Base-by-base conservation (phyloP, 2,113 vertebrate species). In the Podarcis raffonei region DNA sequence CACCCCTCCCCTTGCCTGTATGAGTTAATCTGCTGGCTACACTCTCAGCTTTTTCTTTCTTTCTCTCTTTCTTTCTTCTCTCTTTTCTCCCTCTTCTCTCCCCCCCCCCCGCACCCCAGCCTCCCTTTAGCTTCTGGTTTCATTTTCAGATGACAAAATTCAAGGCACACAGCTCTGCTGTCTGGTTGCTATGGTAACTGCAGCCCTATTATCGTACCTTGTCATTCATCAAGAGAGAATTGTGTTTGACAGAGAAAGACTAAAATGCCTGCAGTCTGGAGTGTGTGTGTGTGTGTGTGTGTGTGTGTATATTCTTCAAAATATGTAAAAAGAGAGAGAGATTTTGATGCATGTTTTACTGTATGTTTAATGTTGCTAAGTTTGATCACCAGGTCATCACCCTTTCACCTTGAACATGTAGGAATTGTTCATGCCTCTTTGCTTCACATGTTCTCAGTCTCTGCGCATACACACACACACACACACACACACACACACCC, bases 181-280 rank as follows among this genome's bases (percentile, higher is more conserved):
- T 98, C 98, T 99, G 96, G 98, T 99, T 98, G 97, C 98, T 97
- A 98, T 98, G 97, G 98, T 81, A 98, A 99, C 98, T 96, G 95
- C 95, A 97, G 98, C 97, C 87, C 98, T 97, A 99, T 99, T 99
- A 99, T 98, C 97, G 96, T 98, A 99, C 98, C 98, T 99, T 98
- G 98, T 98, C 98, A 99, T 99, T 99, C 98, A 99, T 99, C 98
- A 98, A 98, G 97, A 98, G 98, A 98, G 97, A 98, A 98, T 97
- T 98, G 97, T 96, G 97, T 97, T 98, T 98, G 98, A 98, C 96
- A 97, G 97, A 98, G 97, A 94, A 95, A 97, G 96, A 97, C 95
- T 96, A 94, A 97, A 97, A 97, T 96, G 96, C 96, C 96, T 97
- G 95, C 95, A 97, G 96, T 97, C 96, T 96, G 95, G 95, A 89